Evolutionary conservation across 2,888 invertebrate species (phyloP).

Genomic region (Diarsia brunnea): DNA sequence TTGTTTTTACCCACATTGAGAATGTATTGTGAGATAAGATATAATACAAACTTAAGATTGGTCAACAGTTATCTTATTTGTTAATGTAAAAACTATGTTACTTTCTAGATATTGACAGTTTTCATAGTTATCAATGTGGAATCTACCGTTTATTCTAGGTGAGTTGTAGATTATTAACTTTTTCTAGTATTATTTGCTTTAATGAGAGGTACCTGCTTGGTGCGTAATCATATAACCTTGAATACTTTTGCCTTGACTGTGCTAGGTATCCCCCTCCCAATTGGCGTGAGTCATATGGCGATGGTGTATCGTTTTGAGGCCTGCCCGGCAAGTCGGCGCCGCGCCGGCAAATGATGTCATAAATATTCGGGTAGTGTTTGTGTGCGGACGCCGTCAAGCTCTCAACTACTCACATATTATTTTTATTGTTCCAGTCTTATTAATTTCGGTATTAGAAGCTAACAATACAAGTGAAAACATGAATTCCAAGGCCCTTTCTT

Average conservation of each 20-base stretch:
- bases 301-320: slow-evolving; percentile 5
- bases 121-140: slow-evolving; percentile 50
- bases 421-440: slow-evolving; percentile 73
- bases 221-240: slow-evolving; percentile 30
- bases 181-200: neutral
- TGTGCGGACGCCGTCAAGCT: slow-evolving; percentile 19
- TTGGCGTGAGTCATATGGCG: slow-evolving; percentile 46
- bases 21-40: slow-evolving; percentile 50
- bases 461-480: slow-evolving; percentile 73
- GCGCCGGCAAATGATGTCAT: slow-evolving; percentile 59
- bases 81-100: slow-evolving; percentile 36
- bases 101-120: slow-evolving; percentile 25
- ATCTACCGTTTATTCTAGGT: slow-evolving; percentile 31
- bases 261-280: slow-evolving; percentile 32
- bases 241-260: slow-evolving; percentile 20
- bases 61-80: slow-evolving; percentile 48
- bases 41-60: slow-evolving; percentile 22
- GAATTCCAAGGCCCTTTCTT: slow-evolving; percentile 81
- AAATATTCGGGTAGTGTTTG: slow-evolving; percentile 29
- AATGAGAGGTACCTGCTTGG: neutral
- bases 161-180: slow-evolving; percentile 17
- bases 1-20: slow-evolving; percentile 9
- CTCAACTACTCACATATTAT: slow-evolving; percentile 15
- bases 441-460: slow-evolving; percentile 70
- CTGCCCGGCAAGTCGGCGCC: slow-evolving; percentile 6